A percentile compares a stretch with the other conserved stretches of the same genome.
These are phyloP conservation scores for Apoda limacodes DNA, from an alignment of 2,888 invertebrate species.

Conservation along the genomic window DNA sequence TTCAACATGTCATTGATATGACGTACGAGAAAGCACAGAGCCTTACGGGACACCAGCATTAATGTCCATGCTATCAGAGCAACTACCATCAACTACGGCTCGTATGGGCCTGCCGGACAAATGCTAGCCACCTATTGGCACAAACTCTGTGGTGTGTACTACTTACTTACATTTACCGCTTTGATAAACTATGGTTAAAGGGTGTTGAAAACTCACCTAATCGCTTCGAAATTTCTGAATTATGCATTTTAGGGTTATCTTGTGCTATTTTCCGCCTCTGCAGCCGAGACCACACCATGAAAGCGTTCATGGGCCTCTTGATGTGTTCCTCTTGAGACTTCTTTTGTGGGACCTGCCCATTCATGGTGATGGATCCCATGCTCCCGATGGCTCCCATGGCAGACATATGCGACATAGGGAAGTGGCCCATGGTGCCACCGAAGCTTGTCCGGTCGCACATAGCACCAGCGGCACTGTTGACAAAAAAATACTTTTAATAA, in stretches of 20 bases:
- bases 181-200: no score
- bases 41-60: no score
- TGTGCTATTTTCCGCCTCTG: constrained; percentile 96
- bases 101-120: no score
- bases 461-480: constrained; percentile 76
- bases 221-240: constrained; percentile 95
- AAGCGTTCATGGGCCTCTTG: constrained; percentile 98
- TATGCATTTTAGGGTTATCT: constrained; percentile 99
- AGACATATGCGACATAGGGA: constrained; percentile 65
- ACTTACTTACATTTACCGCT: no score
- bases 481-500: no score
- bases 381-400: constrained; percentile 69
- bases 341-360: constrained; percentile 61
- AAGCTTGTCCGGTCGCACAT: constrained; percentile 78
- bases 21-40: no score
- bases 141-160: no score
- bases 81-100: no score
- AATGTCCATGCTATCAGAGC: no score
- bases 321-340: constrained; percentile 86
- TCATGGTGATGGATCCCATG: constrained; percentile 69
- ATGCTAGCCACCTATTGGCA: no score
- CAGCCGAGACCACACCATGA: constrained; percentile 97
- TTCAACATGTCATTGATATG: no score
- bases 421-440: constrained; percentile 71
- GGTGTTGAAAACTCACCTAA: constrained; percentile 89